phyloP scores from a whole-genome alignment of 2,113 vertebrate species.

The Pluvianellus socialis region DNA sequence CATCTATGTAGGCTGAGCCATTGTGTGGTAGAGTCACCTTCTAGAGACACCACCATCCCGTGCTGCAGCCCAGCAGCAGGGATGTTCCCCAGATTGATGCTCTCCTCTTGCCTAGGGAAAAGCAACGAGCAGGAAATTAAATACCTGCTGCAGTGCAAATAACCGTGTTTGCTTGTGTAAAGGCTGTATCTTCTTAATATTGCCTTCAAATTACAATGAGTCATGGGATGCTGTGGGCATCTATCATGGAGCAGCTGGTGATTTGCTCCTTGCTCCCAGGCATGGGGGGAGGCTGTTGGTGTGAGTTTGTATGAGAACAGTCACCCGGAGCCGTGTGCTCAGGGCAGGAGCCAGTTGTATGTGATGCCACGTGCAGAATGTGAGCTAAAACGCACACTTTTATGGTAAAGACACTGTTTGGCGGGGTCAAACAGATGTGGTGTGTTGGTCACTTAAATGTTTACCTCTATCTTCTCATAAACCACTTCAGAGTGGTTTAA shows the following conservation, averaged over 20 bases:
- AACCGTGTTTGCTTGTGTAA: neutral
- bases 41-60: neutral
- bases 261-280: neutral
- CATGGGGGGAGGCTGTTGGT: neutral
- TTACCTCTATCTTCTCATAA: neutral
- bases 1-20: fast-evolving
- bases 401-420: neutral
- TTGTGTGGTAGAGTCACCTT: fast-evolving
- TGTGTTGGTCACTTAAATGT: neutral
- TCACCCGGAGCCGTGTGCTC: neutral
- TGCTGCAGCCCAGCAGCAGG: neutral
- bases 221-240: neutral
- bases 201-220: conserved; percentile 25
- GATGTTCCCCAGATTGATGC: neutral
- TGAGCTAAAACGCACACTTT: neutral
- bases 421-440: neutral
- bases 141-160: conserved; percentile 14
- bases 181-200: neutral
- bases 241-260: conserved; percentile 7
- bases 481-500: neutral
- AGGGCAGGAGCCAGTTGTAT: neutral
- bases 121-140: conserved; percentile 3
- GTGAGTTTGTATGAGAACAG: neutral
- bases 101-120: neutral
- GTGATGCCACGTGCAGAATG: neutral